Base-by-base conservation (phyloP, 2,797 vertebrate genomes). In the Leptatherina wallacei region DNA sequence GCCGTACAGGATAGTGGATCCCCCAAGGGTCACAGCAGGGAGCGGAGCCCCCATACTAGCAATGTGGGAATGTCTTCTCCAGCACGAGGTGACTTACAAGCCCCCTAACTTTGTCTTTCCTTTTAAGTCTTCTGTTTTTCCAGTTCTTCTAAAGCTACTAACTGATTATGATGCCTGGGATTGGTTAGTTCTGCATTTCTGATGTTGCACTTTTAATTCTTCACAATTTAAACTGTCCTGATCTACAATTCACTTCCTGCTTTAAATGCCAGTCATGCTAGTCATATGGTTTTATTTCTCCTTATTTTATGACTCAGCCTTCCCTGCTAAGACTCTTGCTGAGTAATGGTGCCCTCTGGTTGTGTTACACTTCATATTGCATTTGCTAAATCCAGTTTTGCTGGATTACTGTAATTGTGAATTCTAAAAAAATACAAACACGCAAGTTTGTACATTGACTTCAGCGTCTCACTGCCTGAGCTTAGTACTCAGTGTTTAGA, bases 41-140 rank as follows among this genome's bases (percentile, higher is more conserved):
- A 93, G n/a, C 84, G 75, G 68, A 92, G 91, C 79, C 91, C 93
- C 51, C 85, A 89, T 30, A 66, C 82, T 9, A 72, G 83, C 76
- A 90, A 24, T 44, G 65, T 80, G 60, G 85, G 85, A 49, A 72
- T 85, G 61, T 84, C 94, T 56, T 64, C 90, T 51, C 84, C 75
- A 78, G 75, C 92, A 61, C 93, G 91, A 93, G 94, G 94, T 95
- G 74, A 90, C 22, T 1, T 35, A 16, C 52, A 47, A n/a, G 18
- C 3, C 24, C 51, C 11, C 27, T 29, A 13, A 22, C 3, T 27
- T 6, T 29, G 5, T 6, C 12, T 29, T 14, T 29, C 52, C n/a
- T 54, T 54, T 29, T 14, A 6, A 52, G 11, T 29, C 6, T 33
- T 59, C 4, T 52, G n/a, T 55, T 73, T 44, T n/a, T 20, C 4